A percentile compares a stretch with the other conserved stretches of the same genome.
These are phyloP conservation scores for Triplophysa bombifrons DNA, from an alignment of 2,797 vertebrate genomes.

Conservation along the genomic window DNA sequence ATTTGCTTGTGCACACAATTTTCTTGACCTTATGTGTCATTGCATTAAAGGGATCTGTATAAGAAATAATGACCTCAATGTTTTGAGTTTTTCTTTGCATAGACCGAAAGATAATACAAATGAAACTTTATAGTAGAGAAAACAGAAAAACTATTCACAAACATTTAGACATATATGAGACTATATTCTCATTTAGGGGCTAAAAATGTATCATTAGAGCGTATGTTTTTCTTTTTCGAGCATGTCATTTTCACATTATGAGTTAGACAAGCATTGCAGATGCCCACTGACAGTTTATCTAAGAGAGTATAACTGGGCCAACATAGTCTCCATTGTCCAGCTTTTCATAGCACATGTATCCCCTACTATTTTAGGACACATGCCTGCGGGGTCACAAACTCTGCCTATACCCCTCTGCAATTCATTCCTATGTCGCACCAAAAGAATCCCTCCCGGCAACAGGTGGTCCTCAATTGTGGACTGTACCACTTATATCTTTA, in stretches of 20 bases:
- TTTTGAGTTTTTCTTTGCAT: background rate
- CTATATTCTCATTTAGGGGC: background rate
- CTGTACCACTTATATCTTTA: conserved; percentile 56
- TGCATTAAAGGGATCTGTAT: conserved; percentile 60
- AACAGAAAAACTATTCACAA: background rate
- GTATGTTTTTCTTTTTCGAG: background rate
- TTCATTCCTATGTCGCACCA: conserved; percentile 57
- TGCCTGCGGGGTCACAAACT: conserved; percentile 73
- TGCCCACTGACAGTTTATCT: conserved; percentile 40
- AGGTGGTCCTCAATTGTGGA: conserved; percentile 75
- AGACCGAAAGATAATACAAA: background rate
- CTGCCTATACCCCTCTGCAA: conserved; percentile 37
- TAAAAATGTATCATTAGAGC: background rate
- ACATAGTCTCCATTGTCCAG: conserved; percentile 69
- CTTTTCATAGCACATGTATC: conserved; percentile 65
- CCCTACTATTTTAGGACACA: conserved; percentile 77
- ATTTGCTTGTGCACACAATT: conserved; percentile 57
- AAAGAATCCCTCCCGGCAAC: conserved; percentile 71
- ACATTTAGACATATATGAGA: background rate
- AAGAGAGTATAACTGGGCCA: conserved; percentile 60
- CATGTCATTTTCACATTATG: background rate
- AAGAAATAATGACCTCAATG: background rate
- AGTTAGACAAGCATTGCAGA: background rate
- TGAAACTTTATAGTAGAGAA: background rate
- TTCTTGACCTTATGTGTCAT: conserved; percentile 72